Evolutionary conservation across 2,113 vertebrate species (phyloP).

Genomic region (Cyanistes caeruleus): DNA sequence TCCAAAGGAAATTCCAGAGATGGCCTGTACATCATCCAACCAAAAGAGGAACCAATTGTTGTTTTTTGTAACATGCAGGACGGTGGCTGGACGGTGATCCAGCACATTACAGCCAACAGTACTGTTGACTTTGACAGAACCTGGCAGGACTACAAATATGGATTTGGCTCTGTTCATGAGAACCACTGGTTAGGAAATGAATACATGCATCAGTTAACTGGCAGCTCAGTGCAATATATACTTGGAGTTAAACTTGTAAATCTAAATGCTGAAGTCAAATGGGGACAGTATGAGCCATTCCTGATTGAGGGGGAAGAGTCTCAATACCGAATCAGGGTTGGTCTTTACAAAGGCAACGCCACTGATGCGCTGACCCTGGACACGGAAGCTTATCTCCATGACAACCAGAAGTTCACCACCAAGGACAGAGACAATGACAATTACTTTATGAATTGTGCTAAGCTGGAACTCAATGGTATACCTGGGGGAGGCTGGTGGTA

Average conservation of each 20-base stretch:
- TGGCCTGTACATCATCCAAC: constrained; percentile 85
- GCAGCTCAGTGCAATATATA: constrained; percentile 67
- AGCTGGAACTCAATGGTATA: constrained; percentile 80
- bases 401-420: constrained; percentile 87
- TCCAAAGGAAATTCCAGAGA: constrained; percentile 78
- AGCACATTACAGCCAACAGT: constrained; percentile 89
- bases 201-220: constrained; percentile 80
- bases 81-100: constrained; percentile 89
- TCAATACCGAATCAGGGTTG: constrained; percentile 83
- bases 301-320: constrained; percentile 80
- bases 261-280: constrained; percentile 75
- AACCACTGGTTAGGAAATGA: constrained; percentile 90
- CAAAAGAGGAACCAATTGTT: constrained; percentile 74
- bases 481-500: constrained; percentile 86
- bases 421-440: constrained; percentile 87
- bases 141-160: constrained; percentile 86
- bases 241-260: constrained; percentile 85
- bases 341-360: constrained; percentile 81
- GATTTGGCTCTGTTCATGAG: constrained; percentile 80
- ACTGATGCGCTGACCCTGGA: constrained; percentile 83
- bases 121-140: constrained; percentile 83
- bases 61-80: constrained; percentile 86
- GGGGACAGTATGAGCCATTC: constrained; percentile 80
- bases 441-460: constrained; percentile 85
- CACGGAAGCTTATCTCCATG: constrained; percentile 88